phyloP scores from a whole-genome alignment of 2,113 vertebrate species.

The Hypomesus transpacificus region DNA sequence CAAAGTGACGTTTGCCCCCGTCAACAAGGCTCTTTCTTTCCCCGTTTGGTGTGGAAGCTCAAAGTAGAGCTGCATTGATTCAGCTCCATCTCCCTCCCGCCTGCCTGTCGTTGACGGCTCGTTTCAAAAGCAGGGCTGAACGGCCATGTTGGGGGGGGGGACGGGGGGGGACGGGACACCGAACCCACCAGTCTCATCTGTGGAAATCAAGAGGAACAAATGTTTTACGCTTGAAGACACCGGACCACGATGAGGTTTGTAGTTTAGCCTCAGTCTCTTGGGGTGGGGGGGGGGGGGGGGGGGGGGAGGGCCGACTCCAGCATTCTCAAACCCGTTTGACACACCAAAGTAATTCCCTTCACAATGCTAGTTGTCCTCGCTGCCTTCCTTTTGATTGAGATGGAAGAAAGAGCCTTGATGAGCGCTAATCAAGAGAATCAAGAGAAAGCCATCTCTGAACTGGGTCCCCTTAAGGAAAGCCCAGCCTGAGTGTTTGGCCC shows the following conservation, averaged over 20 bases:
- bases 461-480: conserved; percentile 9
- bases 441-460: conserved; percentile 8
- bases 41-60: background rate
- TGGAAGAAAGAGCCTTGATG: background rate
- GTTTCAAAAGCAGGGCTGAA: conserved; percentile 5
- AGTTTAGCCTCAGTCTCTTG: too few relatives aligned
- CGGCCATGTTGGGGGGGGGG: background rate
- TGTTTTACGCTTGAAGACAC: too few relatives aligned
- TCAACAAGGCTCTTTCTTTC: background rate
- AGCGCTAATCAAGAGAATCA: conserved; percentile 15
- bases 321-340: too few relatives aligned
- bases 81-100: conserved; percentile 6
- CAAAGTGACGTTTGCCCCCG: background rate
- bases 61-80: conserved; percentile 24
- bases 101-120: conserved; percentile 22
- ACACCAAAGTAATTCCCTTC: background rate
- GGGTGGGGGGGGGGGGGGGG: too few relatives aligned
- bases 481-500: conserved; percentile 1
- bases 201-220: too few relatives aligned
- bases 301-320: too few relatives aligned
- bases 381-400: background rate
- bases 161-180: background rate
- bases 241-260: too few relatives aligned
- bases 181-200: too few relatives aligned
- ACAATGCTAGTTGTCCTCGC: background rate